Conservation (phyloP, 2,113 vertebrate species). For the Pimephales promelas region DNA sequence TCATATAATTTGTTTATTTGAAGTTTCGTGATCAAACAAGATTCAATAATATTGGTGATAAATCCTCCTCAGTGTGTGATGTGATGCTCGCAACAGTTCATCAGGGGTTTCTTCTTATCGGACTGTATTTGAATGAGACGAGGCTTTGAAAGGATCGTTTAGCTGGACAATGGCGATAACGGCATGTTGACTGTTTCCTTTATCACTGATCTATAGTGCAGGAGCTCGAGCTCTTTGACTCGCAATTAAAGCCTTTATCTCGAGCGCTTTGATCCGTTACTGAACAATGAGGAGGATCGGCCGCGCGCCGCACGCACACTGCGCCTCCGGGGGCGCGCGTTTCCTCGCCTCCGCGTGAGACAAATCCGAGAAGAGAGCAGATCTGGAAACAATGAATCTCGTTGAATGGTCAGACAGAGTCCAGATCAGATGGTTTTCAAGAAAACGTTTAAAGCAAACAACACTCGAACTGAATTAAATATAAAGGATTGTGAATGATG, state of each 20-base stretch:
- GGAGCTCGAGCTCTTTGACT: constrained; percentile 61
- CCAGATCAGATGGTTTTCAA: neutral
- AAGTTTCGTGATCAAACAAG: neutral
- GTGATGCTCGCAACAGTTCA: neutral
- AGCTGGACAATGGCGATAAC: constrained; percentile 71
- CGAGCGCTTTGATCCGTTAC: constrained; percentile 71
- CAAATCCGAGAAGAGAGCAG: neutral
- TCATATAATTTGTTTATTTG: no score
- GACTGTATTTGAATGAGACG: constrained; percentile 41
- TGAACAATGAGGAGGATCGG: constrained; percentile 63
- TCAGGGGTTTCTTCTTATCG: neutral
- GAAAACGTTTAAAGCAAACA: neutral
- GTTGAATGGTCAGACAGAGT: neutral
- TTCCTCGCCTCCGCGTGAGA: constrained; percentile 65
- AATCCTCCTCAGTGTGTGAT: constrained; percentile 40
- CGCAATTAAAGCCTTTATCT: constrained; percentile 70
- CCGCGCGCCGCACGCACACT: constrained; percentile 33
- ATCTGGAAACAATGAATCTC: neutral
- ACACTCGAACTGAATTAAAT: no score
- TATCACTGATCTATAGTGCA: constrained; percentile 67
- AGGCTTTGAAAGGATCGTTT: constrained; percentile 68
- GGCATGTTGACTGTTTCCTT: constrained; percentile 60
- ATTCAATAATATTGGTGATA: constrained; percentile 25
- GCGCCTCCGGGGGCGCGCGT: constrained; percentile 67
- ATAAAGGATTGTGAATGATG: no score